phyloP scores from a whole-genome alignment of 2,113 vertebrate genomes.

The Epinephelus fuscoguttatus region DNA sequence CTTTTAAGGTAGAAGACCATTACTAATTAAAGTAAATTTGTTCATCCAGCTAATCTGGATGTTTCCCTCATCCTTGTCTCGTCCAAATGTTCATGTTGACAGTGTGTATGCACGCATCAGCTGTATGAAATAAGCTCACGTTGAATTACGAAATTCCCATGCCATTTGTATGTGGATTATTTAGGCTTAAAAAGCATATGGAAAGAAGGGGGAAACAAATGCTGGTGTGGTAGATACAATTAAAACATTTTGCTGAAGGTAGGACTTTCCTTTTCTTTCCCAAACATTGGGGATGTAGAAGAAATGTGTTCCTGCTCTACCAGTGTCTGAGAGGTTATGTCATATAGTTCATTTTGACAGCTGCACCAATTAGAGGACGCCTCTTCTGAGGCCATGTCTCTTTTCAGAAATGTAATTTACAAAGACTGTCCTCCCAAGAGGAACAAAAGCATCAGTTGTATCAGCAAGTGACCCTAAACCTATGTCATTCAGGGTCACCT shows the following conservation, averaged over 20 bases:
- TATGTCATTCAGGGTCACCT: no score
- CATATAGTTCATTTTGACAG: no score
- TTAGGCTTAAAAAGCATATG: constrained; percentile 1
- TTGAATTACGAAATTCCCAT: constrained; percentile 7
- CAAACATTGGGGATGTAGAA: no score
- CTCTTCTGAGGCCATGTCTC: no score
- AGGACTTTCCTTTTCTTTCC: no score
- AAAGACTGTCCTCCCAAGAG: no score
- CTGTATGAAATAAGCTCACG: background rate
- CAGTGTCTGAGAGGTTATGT: no score
- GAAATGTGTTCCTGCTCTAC: no score
- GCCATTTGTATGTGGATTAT: background rate
- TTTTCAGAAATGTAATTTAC: no score
- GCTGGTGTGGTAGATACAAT: background rate
- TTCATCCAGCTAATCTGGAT: background rate
- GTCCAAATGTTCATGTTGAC: background rate
- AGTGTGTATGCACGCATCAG: background rate
- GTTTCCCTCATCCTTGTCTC: background rate
- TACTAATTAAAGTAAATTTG: background rate
- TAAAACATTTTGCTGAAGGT: background rate
- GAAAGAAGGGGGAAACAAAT: background rate
- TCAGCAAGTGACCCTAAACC: no score
- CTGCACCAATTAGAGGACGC: no score
- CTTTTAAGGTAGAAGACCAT: background rate
- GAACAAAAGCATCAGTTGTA: no score